Conservation (phyloP, 2,888 invertebrate genomes). For the Ennomos erosarius region DNA sequence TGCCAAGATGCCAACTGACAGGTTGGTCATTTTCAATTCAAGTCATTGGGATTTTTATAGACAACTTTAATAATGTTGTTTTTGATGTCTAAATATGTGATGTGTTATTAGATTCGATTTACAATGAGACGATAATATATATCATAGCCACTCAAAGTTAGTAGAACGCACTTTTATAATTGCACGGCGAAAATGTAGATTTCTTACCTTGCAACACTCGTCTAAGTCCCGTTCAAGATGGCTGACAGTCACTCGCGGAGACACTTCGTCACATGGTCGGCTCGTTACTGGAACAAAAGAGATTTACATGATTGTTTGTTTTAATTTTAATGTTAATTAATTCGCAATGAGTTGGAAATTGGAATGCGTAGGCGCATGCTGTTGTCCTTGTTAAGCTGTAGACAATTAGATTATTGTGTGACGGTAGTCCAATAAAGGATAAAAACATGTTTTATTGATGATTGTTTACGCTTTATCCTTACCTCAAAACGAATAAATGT, state of each 20-base stretch:
- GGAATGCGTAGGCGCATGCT: slow-evolving; percentile 16
- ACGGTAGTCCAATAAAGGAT: background rate
- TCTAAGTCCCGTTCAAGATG: slow-evolving; percentile 61
- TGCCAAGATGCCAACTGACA: background rate
- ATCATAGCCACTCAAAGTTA: no score
- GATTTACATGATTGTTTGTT: slow-evolving; percentile 27
- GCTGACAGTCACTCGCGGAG: slow-evolving; percentile 55
- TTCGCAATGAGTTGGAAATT: slow-evolving; percentile 12
- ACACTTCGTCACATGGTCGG: slow-evolving; percentile 72
- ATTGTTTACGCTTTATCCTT: background rate
- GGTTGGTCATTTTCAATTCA: slow-evolving; percentile 5
- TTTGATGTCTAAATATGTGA: no score
- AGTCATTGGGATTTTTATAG: background rate
- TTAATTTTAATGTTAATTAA: slow-evolving; percentile 28
- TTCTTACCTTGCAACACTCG: slow-evolving; percentile 57
- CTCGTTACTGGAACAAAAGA: slow-evolving; percentile 70
- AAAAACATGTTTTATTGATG: no score
- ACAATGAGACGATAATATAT: no score
- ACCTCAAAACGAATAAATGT: no score
- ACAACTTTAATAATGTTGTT: no score
- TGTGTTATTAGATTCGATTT: no score
- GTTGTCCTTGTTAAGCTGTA: slow-evolving; percentile 19
- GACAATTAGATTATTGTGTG: slow-evolving; percentile 8
- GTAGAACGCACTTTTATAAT: background rate
- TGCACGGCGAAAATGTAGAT: background rate